These are phyloP conservation scores for Azorinus chamasolen DNA, from an alignment of 2,888 invertebrate species.

Conservation along the genomic window DNA sequence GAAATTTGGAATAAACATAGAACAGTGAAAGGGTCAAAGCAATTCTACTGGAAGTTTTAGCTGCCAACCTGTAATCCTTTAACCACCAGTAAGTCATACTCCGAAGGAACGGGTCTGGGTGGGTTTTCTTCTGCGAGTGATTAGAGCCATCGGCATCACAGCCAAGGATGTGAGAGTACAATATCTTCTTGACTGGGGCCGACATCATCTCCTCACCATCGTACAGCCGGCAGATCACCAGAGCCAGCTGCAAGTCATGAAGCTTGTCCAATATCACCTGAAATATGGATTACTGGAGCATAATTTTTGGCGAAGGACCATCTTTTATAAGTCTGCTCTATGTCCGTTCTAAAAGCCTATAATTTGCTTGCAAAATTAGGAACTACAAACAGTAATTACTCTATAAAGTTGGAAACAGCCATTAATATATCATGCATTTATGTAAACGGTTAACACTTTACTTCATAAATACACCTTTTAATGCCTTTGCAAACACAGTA, in stretches of 20 bases:
- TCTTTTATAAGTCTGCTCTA: too few species aligned
- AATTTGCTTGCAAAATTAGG: too few species aligned
- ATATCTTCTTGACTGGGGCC: slow-evolving; percentile 76
- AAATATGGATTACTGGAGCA: not conserved
- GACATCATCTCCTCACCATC: slow-evolving; percentile 89
- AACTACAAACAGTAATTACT: too few species aligned
- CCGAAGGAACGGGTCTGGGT: slow-evolving; percentile 96
- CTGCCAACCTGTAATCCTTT: slow-evolving; percentile 91
- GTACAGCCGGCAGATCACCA: slow-evolving; percentile 96
- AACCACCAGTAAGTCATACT: slow-evolving; percentile 99
- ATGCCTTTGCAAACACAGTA: too few species aligned
- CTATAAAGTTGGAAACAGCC: too few species aligned
- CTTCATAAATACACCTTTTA: too few species aligned
- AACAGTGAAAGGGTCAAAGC: too few species aligned
- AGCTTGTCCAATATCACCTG: slow-evolving; percentile 95
- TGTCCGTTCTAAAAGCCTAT: too few species aligned
- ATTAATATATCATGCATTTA: too few species aligned
- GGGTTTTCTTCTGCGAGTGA: slow-evolving; percentile 88
- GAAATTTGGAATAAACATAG: too few species aligned
- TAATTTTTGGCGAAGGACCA: not conserved
- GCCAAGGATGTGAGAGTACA: slow-evolving; percentile 82
- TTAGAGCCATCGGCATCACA: slow-evolving; percentile 88
- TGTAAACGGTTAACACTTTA: too few species aligned
- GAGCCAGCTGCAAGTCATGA: slow-evolving; percentile 97
- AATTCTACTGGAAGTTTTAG: too few species aligned